A percentile compares a stretch with the other conserved stretches of the same genome.
Evolutionary conservation across 2,113 vertebrate species (phyloP).

Genomic region (Hucho hucho): DNA sequence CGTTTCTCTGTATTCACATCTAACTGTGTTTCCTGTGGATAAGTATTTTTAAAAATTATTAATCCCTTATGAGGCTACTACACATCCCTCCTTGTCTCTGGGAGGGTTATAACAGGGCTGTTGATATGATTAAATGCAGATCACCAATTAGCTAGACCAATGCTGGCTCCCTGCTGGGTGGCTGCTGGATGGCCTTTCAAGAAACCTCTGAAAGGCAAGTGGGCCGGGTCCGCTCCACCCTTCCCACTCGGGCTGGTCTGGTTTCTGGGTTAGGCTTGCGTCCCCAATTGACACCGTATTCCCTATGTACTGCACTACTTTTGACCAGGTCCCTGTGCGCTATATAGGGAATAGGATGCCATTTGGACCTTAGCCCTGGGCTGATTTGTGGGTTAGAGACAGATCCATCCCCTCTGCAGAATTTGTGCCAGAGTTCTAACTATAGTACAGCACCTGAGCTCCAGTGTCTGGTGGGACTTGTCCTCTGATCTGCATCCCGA

Average conservation of each 20-base stretch:
- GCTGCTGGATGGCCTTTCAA: not conserved
- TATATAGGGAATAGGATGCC: too few relatives aligned
- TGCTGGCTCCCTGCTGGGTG: too few relatives aligned
- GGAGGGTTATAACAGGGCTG: too few relatives aligned
- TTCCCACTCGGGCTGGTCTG: not conserved
- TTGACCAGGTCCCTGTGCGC: too few relatives aligned
- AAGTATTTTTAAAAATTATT: too few relatives aligned
- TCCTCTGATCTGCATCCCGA: constrained; percentile 5
- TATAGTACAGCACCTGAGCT: constrained; percentile 28
- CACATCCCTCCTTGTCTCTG: not conserved
- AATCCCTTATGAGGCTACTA: too few relatives aligned
- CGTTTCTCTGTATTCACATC: too few relatives aligned
- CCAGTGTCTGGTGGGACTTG: not conserved
- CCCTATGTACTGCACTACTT: too few relatives aligned
- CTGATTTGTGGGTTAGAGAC: not conserved
- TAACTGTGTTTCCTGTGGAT: too few relatives aligned
- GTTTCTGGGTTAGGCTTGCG: not conserved
- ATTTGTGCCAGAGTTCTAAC: constrained; percentile 24
- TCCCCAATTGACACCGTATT: not conserved
- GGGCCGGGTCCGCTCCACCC: not conserved
- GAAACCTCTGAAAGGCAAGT: not conserved
- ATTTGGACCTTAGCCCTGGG: too few relatives aligned
- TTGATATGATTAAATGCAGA: not conserved
- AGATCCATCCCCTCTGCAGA: constrained; percentile 10
- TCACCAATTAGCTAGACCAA: not conserved